A percentile compares a stretch with the other conserved stretches of the same genome.
Evolutionary conservation across 2,113 vertebrate genomes (phyloP).

Genomic region (Vanacampus margaritifer): DNA sequence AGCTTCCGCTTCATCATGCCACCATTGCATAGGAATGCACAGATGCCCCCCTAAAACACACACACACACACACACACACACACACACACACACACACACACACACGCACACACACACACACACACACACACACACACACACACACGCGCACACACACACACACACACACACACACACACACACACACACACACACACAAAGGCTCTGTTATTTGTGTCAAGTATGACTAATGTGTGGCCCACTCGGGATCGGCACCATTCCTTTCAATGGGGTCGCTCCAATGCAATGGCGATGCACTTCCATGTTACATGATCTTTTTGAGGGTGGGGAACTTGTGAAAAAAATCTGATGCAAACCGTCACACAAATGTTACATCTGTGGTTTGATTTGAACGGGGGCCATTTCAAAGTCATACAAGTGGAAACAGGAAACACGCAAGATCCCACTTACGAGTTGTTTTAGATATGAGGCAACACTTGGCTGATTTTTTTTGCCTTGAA

Average conservation of each 20-base stretch:
- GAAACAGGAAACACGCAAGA: too few species aligned
- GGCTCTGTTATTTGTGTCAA: constrained; percentile 33
- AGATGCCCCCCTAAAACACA: constrained; percentile 35
- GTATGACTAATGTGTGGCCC: constrained; percentile 25
- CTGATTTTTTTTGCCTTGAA: too few species aligned
- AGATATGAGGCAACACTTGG: too few species aligned
- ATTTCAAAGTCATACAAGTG: not conserved
- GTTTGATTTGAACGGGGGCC: not conserved
- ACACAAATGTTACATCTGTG: not conserved
- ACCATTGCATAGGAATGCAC: constrained; percentile 45
- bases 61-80: constrained; percentile 32
- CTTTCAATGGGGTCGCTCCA: constrained; percentile 12
- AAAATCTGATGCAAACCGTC: not conserved
- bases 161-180: constrained; percentile 18
- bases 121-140: constrained; percentile 28
- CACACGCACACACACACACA: constrained; percentile 26
- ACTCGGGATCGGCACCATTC: constrained; percentile 17
- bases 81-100: constrained; percentile 19
- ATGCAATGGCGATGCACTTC: constrained; percentile 15
- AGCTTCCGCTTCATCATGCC: constrained; percentile 37
- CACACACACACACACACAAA: constrained; percentile 28
- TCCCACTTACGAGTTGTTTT: too few species aligned
- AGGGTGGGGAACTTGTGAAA: not conserved
- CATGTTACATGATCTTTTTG: constrained; percentile 24
- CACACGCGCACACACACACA: constrained; percentile 33